Evolutionary conservation across 2,113 vertebrate genomes (phyloP).

Genomic region (Nannobrachium achirus): DNA sequence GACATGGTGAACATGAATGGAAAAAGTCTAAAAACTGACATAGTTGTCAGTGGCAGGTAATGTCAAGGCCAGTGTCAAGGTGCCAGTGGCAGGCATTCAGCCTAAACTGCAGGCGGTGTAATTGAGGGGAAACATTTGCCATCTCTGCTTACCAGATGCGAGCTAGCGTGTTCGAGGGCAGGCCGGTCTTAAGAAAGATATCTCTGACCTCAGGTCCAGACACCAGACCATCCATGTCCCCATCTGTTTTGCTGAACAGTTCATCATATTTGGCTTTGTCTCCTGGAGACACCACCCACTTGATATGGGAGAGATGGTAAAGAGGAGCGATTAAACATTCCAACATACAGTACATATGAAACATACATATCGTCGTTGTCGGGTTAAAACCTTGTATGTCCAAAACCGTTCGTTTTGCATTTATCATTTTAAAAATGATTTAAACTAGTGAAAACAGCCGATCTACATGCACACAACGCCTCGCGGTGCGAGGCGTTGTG

Average conservation of each 20-base stretch:
- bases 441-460: no score
- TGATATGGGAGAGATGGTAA: background rate
- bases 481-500: no score
- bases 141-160: conserved; percentile 89
- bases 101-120: background rate
- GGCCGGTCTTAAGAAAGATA: conserved; percentile 94
- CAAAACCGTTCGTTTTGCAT: no score
- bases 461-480: no score
- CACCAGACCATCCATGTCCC: conserved; percentile 96
- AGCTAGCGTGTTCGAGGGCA: conserved; percentile 90
- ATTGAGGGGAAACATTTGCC: background rate
- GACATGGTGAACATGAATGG: no score
- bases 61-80: no score
- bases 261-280: conserved; percentile 97
- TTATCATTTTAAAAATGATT: no score
- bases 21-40: no score
- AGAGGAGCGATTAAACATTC: background rate
- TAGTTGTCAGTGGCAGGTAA: background rate
- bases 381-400: no score
- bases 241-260: conserved; percentile 92
- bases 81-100: background rate
- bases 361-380: no score
- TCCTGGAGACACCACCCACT: conserved; percentile 93
- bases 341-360: no score
- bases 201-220: conserved; percentile 95